Conservation (phyloP, 2,888 invertebrate species). For the Pammene aurita region DNA sequence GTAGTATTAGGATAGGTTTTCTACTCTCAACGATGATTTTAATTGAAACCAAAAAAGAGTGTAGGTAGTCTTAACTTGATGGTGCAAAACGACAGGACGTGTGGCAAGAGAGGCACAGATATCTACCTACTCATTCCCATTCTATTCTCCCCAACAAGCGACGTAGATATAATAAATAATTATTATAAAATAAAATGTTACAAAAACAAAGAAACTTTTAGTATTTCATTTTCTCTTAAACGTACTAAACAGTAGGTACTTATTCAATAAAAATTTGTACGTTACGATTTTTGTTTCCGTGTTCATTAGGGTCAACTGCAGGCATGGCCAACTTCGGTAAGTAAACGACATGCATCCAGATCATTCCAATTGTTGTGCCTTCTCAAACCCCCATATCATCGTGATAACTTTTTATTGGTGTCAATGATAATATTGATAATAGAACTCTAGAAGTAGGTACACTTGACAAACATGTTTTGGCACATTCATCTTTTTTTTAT, state of each 20-base stretch:
- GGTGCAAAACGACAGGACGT: no score
- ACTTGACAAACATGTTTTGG: not conserved
- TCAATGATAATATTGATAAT: not conserved
- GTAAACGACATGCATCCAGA: not conserved
- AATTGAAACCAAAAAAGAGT: no score
- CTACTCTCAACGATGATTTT: no score
- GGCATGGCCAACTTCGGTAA: not conserved
- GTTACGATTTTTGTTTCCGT: no score
- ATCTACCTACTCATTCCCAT: no score
- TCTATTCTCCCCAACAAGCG: no score
- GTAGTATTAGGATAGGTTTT: no score
- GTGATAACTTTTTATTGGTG: slow-evolving; percentile 8
- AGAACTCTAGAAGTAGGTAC: no score
- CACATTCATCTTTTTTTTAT: not conserved
- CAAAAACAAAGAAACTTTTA: not conserved
- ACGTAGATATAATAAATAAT: not conserved
- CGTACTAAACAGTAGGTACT: not conserved
- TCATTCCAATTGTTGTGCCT: not conserved
- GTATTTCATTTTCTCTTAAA: not conserved
- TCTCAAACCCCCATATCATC: not conserved
- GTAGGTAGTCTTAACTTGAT: no score
- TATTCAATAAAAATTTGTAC: not conserved
- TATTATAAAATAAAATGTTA: not conserved
- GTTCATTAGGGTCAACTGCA: no score
- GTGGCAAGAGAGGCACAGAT: no score